A percentile compares a stretch with the other conserved stretches of the same genome.
These are phyloP conservation scores for Bombus difficillimus DNA, from an alignment of 1,140 invertebrate species.

Conservation along the genomic window DNA sequence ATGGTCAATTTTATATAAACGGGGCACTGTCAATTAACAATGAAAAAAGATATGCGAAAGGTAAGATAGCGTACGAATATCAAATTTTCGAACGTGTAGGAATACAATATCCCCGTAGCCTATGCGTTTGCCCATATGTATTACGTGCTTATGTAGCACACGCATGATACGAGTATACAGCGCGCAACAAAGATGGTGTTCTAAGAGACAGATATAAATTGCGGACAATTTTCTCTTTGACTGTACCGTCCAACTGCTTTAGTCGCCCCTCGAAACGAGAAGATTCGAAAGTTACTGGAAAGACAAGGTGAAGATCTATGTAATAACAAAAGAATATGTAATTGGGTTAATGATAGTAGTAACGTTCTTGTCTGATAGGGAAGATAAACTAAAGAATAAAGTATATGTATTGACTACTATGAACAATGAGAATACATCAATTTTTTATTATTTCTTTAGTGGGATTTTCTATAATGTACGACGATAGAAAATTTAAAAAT, in stretches of 20 bases:
- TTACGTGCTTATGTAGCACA: not conserved
- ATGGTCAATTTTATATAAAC: not conserved
- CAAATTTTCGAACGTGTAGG: constrained; percentile 20
- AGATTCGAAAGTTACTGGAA: not conserved
- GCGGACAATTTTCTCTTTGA: constrained; percentile 25
- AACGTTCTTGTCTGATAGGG: not conserved
- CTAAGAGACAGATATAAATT: constrained; percentile 6
- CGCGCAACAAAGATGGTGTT: constrained; percentile 9
- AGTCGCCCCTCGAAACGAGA: not conserved
- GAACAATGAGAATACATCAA: too few relatives aligned
- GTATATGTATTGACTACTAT: not conserved
- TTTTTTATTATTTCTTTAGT: too few relatives aligned
- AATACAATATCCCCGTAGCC: constrained; percentile 26
- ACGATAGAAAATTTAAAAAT: too few relatives aligned
- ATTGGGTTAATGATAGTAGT: not conserved
- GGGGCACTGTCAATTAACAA: not conserved
- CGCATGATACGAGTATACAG: not conserved
- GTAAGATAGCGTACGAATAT: not conserved
- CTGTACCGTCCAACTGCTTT: not conserved
- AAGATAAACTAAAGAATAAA: not conserved
- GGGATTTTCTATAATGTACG: too few relatives aligned
- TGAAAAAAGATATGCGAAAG: not conserved
- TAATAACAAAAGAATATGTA: too few relatives aligned
- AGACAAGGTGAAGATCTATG: not conserved
- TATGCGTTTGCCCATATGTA: not conserved